phyloP scores from a whole-genome alignment of 2,113 vertebrate genomes.

The Ceyx margarethae region DNA sequence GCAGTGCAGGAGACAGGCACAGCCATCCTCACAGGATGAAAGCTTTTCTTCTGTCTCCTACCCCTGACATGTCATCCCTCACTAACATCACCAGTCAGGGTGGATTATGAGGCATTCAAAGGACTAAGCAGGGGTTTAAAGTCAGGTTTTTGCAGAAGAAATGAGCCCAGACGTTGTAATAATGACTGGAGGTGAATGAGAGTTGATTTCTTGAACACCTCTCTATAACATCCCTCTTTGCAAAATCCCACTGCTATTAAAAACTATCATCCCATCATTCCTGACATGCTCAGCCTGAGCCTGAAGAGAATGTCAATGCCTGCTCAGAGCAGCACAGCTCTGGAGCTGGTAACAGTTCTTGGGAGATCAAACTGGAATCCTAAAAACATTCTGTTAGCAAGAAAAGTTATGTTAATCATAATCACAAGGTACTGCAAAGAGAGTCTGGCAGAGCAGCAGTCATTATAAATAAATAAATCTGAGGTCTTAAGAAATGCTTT shows the following conservation, averaged over 20 bases:
- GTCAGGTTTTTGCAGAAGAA: not conserved
- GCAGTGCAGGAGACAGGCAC: not conserved
- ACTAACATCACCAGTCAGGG: not conserved
- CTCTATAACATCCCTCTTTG: not conserved
- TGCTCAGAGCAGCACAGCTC: not conserved
- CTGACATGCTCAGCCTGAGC: not conserved
- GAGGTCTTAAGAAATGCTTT: not conserved
- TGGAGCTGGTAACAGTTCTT: not conserved
- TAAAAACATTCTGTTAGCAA: not conserved
- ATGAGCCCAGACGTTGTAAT: not conserved
- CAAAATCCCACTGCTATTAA: not conserved
- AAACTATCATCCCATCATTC: not conserved
- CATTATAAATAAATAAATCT: not conserved
- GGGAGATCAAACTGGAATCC: not conserved
- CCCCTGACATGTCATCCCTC: not conserved
- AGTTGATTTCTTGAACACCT: not conserved
- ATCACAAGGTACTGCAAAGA: not conserved
- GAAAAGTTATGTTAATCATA: not conserved
- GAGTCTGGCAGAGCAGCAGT: not conserved
- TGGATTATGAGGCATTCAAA: not conserved
- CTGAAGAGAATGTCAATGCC: not conserved
- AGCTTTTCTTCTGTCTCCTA: too few species aligned
- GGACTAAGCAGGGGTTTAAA: not conserved
- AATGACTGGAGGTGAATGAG: not conserved
- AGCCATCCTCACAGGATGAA: not conserved